Base-by-base conservation (phyloP, 2,113 vertebrate genomes). In the Microcebus griseorufus region DNA sequence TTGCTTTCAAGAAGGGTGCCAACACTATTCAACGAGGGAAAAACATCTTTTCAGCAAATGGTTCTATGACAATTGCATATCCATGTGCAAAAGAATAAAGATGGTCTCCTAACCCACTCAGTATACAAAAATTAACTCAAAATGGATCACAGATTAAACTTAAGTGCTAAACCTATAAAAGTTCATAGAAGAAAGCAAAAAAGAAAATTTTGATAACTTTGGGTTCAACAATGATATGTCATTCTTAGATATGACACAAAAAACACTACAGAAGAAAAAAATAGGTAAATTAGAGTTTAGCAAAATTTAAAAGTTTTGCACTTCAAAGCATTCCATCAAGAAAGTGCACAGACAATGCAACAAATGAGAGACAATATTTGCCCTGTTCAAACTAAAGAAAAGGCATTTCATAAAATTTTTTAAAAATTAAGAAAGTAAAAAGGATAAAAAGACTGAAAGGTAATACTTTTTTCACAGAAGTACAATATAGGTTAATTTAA, bases 161-260 rank as follows among this genome's bases (percentile, higher is more conserved):
- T 53, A 78, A 82, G 23, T 39, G 42, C 6, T 84, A 83, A 95
- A 69, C 23, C 58, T 53, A 78, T n/a, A 67, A 75, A 79, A 89
- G n/a, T 23, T 84, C 62, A 89, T 25, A 62, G 22, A 89, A 65
- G 29, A 76, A 69, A 78, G 20, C 12, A 53, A 25, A 51, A 18
- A 23, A 89, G 8, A n/a, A 89, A 64, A 93, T 4, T 10, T 82
- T 55, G n/a, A 55, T 84, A 64, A 85, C 53, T 79, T 78, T 79
- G 12, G 62, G 78, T 64, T 82, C 53, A 85, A 32, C 12, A 45
- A 64, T 72, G n/a, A 53, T 18, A 29, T 55, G 27, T 37, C 4
- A n/a, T 75, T 83, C 78, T 90, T 93, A 93, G 55, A 45, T 45
- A 32, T 58, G 6, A 92, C 32, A 45, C 55, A 17, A n/a, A 84